phyloP scores from a whole-genome alignment of 2,888 invertebrate genomes.

The Plebejus argus region DNA sequence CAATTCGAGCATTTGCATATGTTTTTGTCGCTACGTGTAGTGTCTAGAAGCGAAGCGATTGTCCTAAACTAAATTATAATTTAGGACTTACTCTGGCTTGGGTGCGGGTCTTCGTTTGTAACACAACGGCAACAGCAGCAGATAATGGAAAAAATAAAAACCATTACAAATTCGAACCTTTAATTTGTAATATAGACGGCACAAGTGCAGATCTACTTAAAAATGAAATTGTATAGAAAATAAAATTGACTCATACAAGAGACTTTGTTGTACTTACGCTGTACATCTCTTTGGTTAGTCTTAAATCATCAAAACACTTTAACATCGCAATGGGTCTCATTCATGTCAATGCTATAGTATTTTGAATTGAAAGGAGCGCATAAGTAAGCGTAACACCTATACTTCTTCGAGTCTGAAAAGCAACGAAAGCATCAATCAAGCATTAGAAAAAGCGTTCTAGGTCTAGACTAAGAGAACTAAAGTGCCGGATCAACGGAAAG shows the following conservation, averaged over 20 bases:
- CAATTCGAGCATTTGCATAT: conserved; percentile 58
- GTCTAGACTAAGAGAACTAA: conserved; percentile 74
- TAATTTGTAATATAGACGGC: conserved; percentile 49
- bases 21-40: conserved; percentile 55
- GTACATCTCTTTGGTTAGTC: conserved; percentile 26
- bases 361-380: conserved; percentile 37
- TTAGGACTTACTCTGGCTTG: conserved; percentile 84
- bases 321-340: conserved; percentile 17
- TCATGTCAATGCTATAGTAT: conserved; percentile 27
- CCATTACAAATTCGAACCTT: conserved; percentile 57
- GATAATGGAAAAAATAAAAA: conserved; percentile 63
- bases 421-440: conserved; percentile 66
- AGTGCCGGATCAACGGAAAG: conserved; percentile 76
- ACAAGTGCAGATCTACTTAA: conserved; percentile 33
- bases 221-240: conserved; percentile 34
- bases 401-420: conserved; percentile 57
- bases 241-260: conserved; percentile 20
- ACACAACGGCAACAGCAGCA: conserved; percentile 55
- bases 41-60: conserved; percentile 69
- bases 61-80: conserved; percentile 47
- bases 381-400: conserved; percentile 40
- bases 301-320: conserved; percentile 20
- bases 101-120: conserved; percentile 82
- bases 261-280: conserved; percentile 32
- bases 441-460: conserved; percentile 63